Percentiles rank a stretch among this genome's conserved stretches.
phyloP scores from a whole-genome alignment of 2,113 vertebrate genomes.

The Barbus barbus region DNA sequence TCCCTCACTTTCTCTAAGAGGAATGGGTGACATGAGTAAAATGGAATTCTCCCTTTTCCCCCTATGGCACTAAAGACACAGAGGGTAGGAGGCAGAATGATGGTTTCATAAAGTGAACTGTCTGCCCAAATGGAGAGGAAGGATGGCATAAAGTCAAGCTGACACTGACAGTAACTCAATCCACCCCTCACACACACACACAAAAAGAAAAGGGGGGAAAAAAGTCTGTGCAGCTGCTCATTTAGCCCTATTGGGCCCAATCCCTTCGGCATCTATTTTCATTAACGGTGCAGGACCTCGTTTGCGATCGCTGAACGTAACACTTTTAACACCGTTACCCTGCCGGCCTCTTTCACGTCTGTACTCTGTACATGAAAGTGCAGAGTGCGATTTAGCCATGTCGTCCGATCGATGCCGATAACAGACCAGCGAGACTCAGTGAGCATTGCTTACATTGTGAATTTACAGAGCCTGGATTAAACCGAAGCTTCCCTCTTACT shows the following conservation, averaged over 20 bases:
- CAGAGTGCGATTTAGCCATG: neutral
- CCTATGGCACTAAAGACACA: conserved; percentile 20
- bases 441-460: neutral
- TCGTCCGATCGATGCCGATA: neutral
- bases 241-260: neutral
- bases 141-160: conserved; percentile 21
- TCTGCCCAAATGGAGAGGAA: conserved; percentile 50
- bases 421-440: neutral
- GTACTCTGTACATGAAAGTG: neutral
- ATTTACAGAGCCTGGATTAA: neutral
- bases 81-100: conserved; percentile 43
- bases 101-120: conserved; percentile 52
- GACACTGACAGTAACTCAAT: conserved; percentile 31
- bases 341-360: neutral
- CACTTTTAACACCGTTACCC: conserved; percentile 24
- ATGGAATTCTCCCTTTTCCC: conserved; percentile 11
- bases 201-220: neutral
- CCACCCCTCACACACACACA: neutral
- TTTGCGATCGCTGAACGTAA: conserved; percentile 22
- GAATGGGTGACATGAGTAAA: conserved; percentile 21
- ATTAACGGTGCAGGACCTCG: neutral
- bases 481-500: neutral
- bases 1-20: conserved; percentile 24
- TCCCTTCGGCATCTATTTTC: conserved; percentile 15
- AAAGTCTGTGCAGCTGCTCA: neutral